Conservation (phyloP, 1,140 invertebrate genomes). For the Cydia amplana region DNA sequence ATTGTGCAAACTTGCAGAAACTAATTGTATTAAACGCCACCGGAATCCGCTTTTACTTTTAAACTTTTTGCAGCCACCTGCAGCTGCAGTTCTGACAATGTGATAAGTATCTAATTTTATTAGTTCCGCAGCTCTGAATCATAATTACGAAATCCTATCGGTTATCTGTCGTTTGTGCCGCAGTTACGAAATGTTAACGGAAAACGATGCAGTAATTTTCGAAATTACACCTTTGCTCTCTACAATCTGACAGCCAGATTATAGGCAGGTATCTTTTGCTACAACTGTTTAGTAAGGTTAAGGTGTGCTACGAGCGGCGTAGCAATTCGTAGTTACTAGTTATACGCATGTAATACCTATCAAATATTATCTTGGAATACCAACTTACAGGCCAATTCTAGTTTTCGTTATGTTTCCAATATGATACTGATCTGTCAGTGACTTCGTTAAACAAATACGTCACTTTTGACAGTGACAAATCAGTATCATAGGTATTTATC, state of each 20-base stretch:
- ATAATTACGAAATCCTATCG: background rate
- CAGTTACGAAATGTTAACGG: slow-evolving; percentile 5
- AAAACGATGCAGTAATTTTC: slow-evolving; percentile 22
- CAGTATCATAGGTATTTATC: too few relatives aligned
- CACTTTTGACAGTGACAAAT: too few relatives aligned
- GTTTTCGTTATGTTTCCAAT: too few relatives aligned
- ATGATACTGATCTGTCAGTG: too few relatives aligned
- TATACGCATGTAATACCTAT: background rate
- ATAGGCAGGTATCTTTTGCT: slow-evolving; percentile 11
- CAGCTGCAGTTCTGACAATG: background rate
- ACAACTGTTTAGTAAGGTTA: slow-evolving; percentile 14
- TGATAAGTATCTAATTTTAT: slow-evolving; percentile 1
- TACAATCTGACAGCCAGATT: slow-evolving; percentile 24
- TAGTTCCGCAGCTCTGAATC: background rate
- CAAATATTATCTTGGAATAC: background rate
- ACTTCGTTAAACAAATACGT: too few relatives aligned
- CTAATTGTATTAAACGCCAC: slow-evolving; percentile 41
- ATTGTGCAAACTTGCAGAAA: slow-evolving; percentile 39
- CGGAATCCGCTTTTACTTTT: slow-evolving; percentile 45
- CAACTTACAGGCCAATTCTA: background rate
- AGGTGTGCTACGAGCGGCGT: slow-evolving; percentile 6
- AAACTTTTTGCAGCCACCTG: slow-evolving; percentile 26
- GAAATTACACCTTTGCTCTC: slow-evolving; percentile 19
- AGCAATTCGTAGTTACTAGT: slow-evolving; percentile 4
- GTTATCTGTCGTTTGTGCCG: background rate